Percentiles rank a stretch among this genome's conserved stretches.
Conservation (phyloP, 2,888 invertebrate species). For the Acleris laterana region DNA sequence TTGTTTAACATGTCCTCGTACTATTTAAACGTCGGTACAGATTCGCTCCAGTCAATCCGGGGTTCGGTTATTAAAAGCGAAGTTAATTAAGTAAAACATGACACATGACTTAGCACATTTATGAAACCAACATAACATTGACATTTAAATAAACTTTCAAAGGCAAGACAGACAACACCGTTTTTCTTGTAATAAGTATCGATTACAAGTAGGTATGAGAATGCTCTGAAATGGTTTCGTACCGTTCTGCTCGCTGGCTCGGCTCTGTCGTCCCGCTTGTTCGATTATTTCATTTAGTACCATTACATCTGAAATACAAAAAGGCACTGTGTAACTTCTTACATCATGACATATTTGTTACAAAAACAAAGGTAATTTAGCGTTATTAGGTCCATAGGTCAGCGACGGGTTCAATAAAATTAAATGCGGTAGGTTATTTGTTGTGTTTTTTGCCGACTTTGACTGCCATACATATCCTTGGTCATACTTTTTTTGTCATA, state of each 20-base stretch:
- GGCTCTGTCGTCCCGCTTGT: slow-evolving; percentile 95
- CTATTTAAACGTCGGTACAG: too few relatives aligned
- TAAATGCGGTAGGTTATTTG: too few relatives aligned
- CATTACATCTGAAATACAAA: slow-evolving; percentile 92
- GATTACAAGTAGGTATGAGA: slow-evolving; percentile 32
- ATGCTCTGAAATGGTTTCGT: slow-evolving; percentile 63
- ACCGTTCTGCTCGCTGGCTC: slow-evolving; percentile 95
- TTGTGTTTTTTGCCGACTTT: too few relatives aligned
- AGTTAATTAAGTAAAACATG: slow-evolving; percentile 46
- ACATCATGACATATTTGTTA: too few relatives aligned
- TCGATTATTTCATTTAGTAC: slow-evolving; percentile 98
- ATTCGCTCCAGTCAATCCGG: too few relatives aligned
- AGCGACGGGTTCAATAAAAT: too few relatives aligned
- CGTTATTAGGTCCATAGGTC: too few relatives aligned
- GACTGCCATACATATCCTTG: too few relatives aligned
- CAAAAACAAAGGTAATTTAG: too few relatives aligned
- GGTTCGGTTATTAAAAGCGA: too few relatives aligned
- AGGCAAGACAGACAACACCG: slow-evolving; percentile 38
- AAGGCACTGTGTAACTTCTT: neutral
- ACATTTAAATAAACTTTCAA: slow-evolving; percentile 46
- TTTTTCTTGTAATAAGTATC: slow-evolving; percentile 35
- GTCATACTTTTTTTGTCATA: too few relatives aligned
- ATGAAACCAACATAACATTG: slow-evolving; percentile 51
- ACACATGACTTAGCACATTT: slow-evolving; percentile 43
- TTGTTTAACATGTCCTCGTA: too few relatives aligned